Evolutionary conservation across 2,113 vertebrate species (phyloP), one percentile per base, ranked within the genome.

Genomic region (Bucco capensis): DNA sequence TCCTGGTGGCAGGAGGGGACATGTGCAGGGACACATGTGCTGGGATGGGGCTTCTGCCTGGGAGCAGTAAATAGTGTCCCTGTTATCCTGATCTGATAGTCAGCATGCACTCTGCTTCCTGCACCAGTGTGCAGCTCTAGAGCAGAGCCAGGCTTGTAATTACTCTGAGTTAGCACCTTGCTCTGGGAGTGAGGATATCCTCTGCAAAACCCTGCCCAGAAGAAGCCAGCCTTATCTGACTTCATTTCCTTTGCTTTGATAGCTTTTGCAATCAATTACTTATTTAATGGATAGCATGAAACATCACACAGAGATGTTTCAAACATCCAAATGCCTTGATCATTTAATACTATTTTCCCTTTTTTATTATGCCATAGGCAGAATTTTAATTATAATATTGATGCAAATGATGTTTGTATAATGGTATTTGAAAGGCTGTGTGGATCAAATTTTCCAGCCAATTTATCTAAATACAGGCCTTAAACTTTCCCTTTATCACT

Each of bases 321-420:
- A 96, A 96, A 94, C 78, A 73, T 92, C 93, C 93, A 84, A 84
- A 90, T 60, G 81, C 88, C 93, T 83, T 93, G 90, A 96, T 96
- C 92, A 91, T 89, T 93, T 97, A 95, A 95, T 92, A 89, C 83
- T 79, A 51, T 92, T 96, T 94, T 96, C 49, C 53, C 78, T 96
- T 83, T 88, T 96, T 96, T 95, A 94, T 96, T 88, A 91, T 54
- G 92, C 93, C 89, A 78, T 75, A 21, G 82, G 95, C 89, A 95
- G 92, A 96, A 95, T 97, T 95, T 95, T 96, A 96, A 93, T 96
- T 90, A 96, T 89, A 95, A 97, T 93, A 95, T 96, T 95, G 96
- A 96, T 93, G 93, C 93, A 97, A 97, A 97, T 97, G 65, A 88
- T 95, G 91, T 96, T 97, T 97, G 90, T 95, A 89, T 96, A 97